Conservation (phyloP, 2,113 vertebrate species). For the Nannospalax galili region DNA sequence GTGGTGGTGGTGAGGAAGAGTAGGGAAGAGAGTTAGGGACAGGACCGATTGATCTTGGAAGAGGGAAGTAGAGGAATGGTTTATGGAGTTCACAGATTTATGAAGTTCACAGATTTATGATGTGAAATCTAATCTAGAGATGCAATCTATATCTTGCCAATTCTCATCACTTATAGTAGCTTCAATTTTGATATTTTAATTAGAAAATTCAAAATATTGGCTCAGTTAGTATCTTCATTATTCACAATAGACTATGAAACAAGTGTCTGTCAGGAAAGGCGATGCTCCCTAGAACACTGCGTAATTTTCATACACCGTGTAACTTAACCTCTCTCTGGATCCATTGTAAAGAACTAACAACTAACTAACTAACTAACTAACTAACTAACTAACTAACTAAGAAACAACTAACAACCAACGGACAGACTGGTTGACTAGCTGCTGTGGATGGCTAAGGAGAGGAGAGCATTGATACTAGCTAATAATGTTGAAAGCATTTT, state of each 20-base stretch:
- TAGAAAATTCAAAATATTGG: not conserved
- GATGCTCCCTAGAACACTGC: not conserved
- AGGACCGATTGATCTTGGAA: not conserved
- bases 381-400: not conserved
- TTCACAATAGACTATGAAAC: slow-evolving; percentile 11
- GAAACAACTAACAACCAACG: not conserved
- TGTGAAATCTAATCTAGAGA: not conserved
- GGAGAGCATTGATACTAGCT: not conserved
- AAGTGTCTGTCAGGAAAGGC: not conserved
- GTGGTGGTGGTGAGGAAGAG: not conserved
- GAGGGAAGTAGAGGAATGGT: not conserved
- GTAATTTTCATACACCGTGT: not conserved
- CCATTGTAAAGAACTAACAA: not conserved
- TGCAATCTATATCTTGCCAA: not conserved
- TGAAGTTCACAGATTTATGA: not conserved
- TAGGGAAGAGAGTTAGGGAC: not conserved
- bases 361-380: not conserved
- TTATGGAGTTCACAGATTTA: not conserved
- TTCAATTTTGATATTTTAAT: slow-evolving; percentile 4
- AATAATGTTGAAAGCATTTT: not conserved
- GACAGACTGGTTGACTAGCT: no score
- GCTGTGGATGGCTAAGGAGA: not conserved
- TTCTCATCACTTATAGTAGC: not conserved
- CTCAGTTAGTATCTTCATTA: not conserved
- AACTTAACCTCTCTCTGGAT: slow-evolving; percentile 17